phyloP scores from a whole-genome alignment of 2,888 invertebrate species.

The Chymomyza procnemis region DNA sequence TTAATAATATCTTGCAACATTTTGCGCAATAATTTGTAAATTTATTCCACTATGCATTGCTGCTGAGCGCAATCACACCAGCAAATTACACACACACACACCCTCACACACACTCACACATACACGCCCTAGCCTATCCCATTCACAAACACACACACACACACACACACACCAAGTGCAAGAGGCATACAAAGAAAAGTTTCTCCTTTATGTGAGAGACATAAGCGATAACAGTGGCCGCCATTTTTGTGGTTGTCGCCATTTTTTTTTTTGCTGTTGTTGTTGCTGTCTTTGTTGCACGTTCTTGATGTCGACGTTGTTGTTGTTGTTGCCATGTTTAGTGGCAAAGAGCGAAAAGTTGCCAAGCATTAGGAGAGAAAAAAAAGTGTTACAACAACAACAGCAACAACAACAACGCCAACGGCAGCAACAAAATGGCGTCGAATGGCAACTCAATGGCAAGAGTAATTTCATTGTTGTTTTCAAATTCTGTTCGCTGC shows the following conservation, averaged over 20 bases:
- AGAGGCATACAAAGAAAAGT: slow-evolving; percentile 16
- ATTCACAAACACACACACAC: too few species aligned
- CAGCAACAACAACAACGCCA: neutral
- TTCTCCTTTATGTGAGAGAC: neutral
- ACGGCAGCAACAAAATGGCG: neutral
- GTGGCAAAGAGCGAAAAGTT: neutral
- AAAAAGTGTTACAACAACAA: slow-evolving; percentile 28
- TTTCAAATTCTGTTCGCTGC: slow-evolving; percentile 53
- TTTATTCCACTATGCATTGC: too few species aligned
- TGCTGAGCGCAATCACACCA: too few species aligned
- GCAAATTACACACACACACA: too few species aligned
- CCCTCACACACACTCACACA: neutral
- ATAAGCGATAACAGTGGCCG: neutral
- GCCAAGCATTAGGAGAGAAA: neutral
- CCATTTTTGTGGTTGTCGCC: neutral
- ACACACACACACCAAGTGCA: neutral
- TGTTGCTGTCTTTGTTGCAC: slow-evolving; percentile 9
- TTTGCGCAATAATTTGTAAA: too few species aligned
- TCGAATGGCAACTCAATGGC: slow-evolving; percentile 2
- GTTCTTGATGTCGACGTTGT: neutral
- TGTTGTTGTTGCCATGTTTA: slow-evolving; percentile 9
- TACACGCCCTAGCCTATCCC: too few species aligned
- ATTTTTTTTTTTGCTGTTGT: neutral
- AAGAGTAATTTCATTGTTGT: slow-evolving; percentile 66
- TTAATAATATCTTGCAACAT: too few species aligned